phyloP scores from a whole-genome alignment of 2,888 invertebrate species.

The Cynaeus angustus region DNA sequence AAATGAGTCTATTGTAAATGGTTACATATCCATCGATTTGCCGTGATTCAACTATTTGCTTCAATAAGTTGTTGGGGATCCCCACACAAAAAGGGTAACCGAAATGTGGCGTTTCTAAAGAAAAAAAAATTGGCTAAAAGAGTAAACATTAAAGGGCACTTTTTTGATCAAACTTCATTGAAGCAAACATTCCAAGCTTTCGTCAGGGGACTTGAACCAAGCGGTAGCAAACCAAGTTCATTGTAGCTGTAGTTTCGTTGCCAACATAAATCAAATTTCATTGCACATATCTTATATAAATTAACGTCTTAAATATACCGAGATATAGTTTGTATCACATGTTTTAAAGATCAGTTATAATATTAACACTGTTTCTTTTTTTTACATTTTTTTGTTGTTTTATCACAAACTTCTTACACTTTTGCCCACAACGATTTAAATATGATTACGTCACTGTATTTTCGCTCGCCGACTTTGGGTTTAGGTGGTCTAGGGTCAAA shows the following conservation, averaged over 20 bases:
- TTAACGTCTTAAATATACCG: constrained; percentile 62
- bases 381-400: constrained; percentile 44
- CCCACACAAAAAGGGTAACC: constrained; percentile 28
- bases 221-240: constrained; percentile 58
- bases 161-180: constrained; percentile 43
- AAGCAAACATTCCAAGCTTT: constrained; percentile 45
- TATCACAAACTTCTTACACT: constrained; percentile 51
- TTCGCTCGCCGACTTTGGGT: background rate
- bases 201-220: constrained; percentile 41
- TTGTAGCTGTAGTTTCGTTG: constrained; percentile 68
- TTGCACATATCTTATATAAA: constrained; percentile 66
- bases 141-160: constrained; percentile 48
- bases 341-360: constrained; percentile 58
- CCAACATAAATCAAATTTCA: constrained; percentile 66
- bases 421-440: constrained; percentile 30
- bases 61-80: constrained; percentile 36
- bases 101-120: constrained; percentile 24
- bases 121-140: constrained; percentile 23
- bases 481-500: constrained; percentile 16
- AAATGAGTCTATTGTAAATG: constrained; percentile 66
- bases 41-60: constrained; percentile 44
- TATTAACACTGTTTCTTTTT: constrained; percentile 59
- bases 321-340: constrained; percentile 70
- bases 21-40: constrained; percentile 55
- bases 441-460: constrained; percentile 3